phyloP scores from a whole-genome alignment of 2,888 invertebrate species.

The Acanthosoma haemorrhoidale region DNA sequence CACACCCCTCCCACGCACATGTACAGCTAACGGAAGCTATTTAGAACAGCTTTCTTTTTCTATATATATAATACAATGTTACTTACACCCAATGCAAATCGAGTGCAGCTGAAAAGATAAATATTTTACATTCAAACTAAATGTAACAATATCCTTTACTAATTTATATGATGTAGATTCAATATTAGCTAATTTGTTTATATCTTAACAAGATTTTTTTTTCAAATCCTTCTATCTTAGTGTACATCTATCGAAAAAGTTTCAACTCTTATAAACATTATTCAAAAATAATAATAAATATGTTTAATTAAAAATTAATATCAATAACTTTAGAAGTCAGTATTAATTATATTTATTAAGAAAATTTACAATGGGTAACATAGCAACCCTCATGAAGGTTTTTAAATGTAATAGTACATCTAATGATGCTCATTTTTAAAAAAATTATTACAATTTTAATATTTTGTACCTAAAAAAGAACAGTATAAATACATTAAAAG shows the following conservation, averaged over 20 bases:
- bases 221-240: conserved; percentile 23
- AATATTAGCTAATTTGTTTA: conserved; percentile 12
- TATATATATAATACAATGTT: conserved; percentile 13
- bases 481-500: conserved; percentile 21
- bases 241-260: conserved; percentile 31
- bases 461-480: conserved; percentile 27
- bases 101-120: conserved; percentile 3
- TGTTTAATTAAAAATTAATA: conserved; percentile 25
- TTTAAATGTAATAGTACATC: conserved; percentile 11
- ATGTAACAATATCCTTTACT: conserved; percentile 15
- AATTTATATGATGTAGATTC: conserved; percentile 1
- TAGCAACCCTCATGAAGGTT: conserved; percentile 27
- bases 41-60: not conserved
- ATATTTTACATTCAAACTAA: conserved; percentile 18
- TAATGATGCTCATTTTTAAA: conserved; percentile 13
- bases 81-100: not conserved
- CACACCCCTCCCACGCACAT: conserved; percentile 18
- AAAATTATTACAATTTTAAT: conserved; percentile 19
- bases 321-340: conserved; percentile 26
- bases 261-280: conserved; percentile 24
- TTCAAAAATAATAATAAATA: conserved; percentile 14
- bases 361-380: conserved; percentile 28
- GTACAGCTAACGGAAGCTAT: not conserved
- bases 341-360: conserved; percentile 21
- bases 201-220: conserved; percentile 22